A percentile compares a stretch with the other conserved stretches of the same genome.
Evolutionary conservation across 2,888 invertebrate genomes (phyloP).

Genomic region (Busseola fusca): DNA sequence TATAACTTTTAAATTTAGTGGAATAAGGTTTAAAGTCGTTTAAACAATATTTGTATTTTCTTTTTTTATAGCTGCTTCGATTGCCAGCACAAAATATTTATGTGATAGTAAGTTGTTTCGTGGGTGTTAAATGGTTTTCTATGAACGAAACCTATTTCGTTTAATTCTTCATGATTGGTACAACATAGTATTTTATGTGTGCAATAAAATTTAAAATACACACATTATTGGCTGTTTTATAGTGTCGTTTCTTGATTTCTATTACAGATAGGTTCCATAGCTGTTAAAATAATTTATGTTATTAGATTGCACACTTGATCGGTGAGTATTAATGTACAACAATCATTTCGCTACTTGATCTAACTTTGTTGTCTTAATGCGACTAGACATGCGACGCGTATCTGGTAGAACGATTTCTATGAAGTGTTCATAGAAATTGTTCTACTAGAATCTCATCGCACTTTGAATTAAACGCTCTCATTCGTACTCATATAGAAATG

Average conservation of each 20-base stretch:
- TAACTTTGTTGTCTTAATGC: background rate
- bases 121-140: constrained; percentile 12
- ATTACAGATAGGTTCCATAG: constrained; percentile 19
- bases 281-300: constrained; percentile 18
- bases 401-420: too few relatives aligned
- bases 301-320: constrained; percentile 4
- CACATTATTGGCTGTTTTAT: constrained; percentile 5
- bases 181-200: constrained; percentile 16
- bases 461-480: background rate
- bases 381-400: background rate
- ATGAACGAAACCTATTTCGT: constrained; percentile 10
- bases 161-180: constrained; percentile 10
- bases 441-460: too few relatives aligned
- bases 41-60: background rate
- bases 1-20: background rate
- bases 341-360: constrained; percentile 4
- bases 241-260: constrained; percentile 18
- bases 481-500: background rate
- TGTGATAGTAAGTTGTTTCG: constrained; percentile 1
- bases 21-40: constrained; percentile 5
- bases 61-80: background rate
- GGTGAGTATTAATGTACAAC: background rate
- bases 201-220: constrained; percentile 29
- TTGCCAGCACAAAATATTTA: background rate
- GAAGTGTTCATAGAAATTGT: too few relatives aligned